Conservation (phyloP, 2,113 vertebrate species). For the Agelaius phoeniceus region DNA sequence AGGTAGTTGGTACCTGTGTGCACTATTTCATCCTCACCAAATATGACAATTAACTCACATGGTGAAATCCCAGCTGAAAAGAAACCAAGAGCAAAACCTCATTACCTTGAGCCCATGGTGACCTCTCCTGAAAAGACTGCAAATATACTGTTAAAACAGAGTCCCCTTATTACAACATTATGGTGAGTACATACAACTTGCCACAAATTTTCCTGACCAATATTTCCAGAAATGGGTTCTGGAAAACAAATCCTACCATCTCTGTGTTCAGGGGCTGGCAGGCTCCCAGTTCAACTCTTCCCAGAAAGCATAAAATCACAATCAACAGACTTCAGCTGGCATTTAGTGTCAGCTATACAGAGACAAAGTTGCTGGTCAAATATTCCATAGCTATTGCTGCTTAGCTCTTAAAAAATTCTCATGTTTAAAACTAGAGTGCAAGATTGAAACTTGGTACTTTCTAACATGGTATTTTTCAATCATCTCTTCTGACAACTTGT, state of each 20-base stretch:
- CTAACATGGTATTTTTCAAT: background rate
- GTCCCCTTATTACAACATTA: background rate
- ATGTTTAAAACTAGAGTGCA: background rate
- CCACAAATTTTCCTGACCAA: background rate
- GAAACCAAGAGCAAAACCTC: background rate
- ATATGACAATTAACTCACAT: background rate
- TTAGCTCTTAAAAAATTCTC: background rate
- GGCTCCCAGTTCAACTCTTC: background rate
- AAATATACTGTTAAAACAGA: background rate
- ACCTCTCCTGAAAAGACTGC: background rate
- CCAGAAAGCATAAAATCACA: conserved; percentile 17
- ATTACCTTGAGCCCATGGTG: background rate
- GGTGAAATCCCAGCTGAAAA: conserved; percentile 4
- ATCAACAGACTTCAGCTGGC: background rate
- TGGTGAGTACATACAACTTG: background rate
- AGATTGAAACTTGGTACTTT: background rate
- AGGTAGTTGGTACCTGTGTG: background rate
- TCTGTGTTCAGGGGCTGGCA: background rate
- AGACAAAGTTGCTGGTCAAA: background rate
- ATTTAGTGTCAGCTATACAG: background rate
- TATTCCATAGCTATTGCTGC: background rate
- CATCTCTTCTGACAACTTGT: background rate
- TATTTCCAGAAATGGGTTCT: conserved; percentile 22
- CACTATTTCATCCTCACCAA: background rate
- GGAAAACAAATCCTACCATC: background rate